Percentiles rank a stretch among this genome's conserved stretches.
Conservation (phyloP, 2,888 invertebrate species). For the Eupsilia transversa region DNA sequence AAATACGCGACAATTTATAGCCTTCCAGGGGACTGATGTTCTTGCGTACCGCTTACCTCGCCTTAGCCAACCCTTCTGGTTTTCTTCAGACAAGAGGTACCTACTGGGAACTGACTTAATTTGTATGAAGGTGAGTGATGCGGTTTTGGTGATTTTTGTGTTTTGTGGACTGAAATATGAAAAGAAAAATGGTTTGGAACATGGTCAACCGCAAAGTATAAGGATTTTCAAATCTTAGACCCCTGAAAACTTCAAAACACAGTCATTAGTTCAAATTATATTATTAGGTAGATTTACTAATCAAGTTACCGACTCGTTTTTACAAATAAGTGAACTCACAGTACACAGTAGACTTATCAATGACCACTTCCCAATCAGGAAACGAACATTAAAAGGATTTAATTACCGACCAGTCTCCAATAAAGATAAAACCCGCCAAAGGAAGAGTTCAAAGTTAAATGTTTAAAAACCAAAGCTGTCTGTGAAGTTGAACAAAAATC, state of each 20-base stretch:
- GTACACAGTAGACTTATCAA: constrained; percentile 14
- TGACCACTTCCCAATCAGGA: constrained; percentile 29
- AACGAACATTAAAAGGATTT: constrained; percentile 59
- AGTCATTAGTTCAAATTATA: too few relatives aligned
- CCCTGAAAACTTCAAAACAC: neutral
- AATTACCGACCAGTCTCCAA: constrained; percentile 65
- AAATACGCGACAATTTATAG: constrained; percentile 87
- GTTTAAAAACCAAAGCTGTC: constrained; percentile 77
- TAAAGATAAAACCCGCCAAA: constrained; percentile 72
- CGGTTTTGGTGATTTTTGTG: neutral
- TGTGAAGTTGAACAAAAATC: constrained; percentile 82
- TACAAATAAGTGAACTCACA: neutral
- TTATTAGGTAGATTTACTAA: neutral
- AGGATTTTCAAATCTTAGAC: neutral
- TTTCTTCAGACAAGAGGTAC: constrained; percentile 36
- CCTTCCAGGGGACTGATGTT: constrained; percentile 75
- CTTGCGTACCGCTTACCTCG: constrained; percentile 58
- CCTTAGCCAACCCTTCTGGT: constrained; percentile 55
- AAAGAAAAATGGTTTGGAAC: neutral
- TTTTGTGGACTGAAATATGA: neutral
- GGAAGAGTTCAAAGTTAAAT: constrained; percentile 75
- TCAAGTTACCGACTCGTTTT: neutral
- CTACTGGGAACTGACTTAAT: constrained; percentile 50
- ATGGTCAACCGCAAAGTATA: neutral
- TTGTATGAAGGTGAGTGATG: constrained; percentile 31